phyloP scores from a whole-genome alignment of 2,888 invertebrate species.

The Diaphora mendica region DNA sequence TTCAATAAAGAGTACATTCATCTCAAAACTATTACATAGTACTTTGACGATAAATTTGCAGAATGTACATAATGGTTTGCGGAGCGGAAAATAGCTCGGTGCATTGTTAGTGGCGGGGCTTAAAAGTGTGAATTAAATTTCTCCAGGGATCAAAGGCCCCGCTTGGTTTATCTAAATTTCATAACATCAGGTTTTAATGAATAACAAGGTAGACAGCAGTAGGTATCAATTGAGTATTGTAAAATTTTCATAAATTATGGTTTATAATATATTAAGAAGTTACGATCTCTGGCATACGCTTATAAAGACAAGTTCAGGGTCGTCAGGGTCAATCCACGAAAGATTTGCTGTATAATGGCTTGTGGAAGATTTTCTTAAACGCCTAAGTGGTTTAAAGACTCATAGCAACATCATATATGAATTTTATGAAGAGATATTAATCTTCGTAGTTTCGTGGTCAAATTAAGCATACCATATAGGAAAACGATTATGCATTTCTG shows the following conservation, averaged over 20 bases:
- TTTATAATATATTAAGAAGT: slow-evolving; percentile 19
- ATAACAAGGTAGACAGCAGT: slow-evolving; percentile 59
- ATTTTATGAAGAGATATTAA: neutral
- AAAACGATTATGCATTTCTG: too few species aligned
- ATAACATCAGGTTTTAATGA: slow-evolving; percentile 70
- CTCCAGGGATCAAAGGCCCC: slow-evolving; percentile 63
- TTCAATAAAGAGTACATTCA: slow-evolving; percentile 34
- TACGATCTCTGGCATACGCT: slow-evolving; percentile 3
- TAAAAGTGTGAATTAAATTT: slow-evolving; percentile 77
- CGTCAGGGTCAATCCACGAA: slow-evolving; percentile 22
- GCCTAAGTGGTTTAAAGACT: neutral
- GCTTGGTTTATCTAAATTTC: slow-evolving; percentile 71
- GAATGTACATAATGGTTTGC: slow-evolving; percentile 49
- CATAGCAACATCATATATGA: neutral
- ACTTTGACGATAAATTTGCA: slow-evolving; percentile 31
- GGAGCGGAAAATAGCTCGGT: slow-evolving; percentile 51
- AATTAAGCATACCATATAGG: neutral
- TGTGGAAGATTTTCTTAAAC: slow-evolving; percentile 1
- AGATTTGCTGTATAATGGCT: slow-evolving; percentile 27
- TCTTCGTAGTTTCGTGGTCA: neutral
- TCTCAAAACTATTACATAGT: slow-evolving; percentile 19
- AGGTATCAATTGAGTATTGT: slow-evolving; percentile 49
- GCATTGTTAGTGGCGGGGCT: slow-evolving; percentile 57
- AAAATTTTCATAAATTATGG: slow-evolving; percentile 46
- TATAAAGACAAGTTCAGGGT: slow-evolving; percentile 15